These are phyloP conservation scores for Scolopax rusticola DNA, from an alignment of 2,797 vertebrate genomes.

Conservation along the genomic window DNA sequence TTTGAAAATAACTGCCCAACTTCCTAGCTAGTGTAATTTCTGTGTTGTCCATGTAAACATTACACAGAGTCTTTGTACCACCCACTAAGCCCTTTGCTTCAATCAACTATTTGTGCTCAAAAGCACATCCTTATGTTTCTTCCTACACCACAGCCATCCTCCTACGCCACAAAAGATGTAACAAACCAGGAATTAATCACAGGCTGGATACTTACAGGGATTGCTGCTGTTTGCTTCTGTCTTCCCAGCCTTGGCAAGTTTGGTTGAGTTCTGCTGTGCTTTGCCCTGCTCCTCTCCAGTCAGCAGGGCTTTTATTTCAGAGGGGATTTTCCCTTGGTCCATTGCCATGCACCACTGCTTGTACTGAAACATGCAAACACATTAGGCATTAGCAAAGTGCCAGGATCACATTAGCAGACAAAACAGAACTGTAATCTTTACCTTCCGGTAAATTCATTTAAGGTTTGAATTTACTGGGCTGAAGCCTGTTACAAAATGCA, in stretches of 20 bases:
- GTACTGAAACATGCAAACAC: constrained; percentile 84
- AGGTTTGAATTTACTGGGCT: background rate
- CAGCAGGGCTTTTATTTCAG: constrained; percentile 96
- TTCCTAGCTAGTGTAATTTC: constrained; percentile 28
- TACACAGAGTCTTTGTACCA: constrained; percentile 50
- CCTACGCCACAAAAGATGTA: constrained; percentile 9
- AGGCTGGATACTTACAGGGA: constrained; percentile 79
- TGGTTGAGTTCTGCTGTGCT: constrained; percentile 81
- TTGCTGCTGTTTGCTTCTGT: constrained; percentile 79
- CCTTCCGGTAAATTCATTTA: constrained; percentile 3
- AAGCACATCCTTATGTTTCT: constrained; percentile 53
- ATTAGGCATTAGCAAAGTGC: constrained; percentile 27
- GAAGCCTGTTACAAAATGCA: constrained; percentile 13
- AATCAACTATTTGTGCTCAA: constrained; percentile 27
- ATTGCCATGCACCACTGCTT: constrained; percentile 99
- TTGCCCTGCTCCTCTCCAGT: constrained; percentile 93
- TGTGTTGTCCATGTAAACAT: constrained; percentile 42
- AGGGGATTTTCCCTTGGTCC: constrained; percentile 99
- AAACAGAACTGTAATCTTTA: constrained; percentile 21
- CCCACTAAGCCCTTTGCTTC: constrained; percentile 31
- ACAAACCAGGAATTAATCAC: background rate
- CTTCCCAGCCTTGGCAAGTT: constrained; percentile 84
- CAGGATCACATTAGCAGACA: constrained; percentile 36
- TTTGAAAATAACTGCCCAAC: constrained; percentile 30
- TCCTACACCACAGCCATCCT: constrained; percentile 42